Percentiles rank a stretch among this genome's conserved stretches.
Evolutionary conservation across 2,888 invertebrate genomes (phyloP).

Genomic region (Oligia strigilis): DNA sequence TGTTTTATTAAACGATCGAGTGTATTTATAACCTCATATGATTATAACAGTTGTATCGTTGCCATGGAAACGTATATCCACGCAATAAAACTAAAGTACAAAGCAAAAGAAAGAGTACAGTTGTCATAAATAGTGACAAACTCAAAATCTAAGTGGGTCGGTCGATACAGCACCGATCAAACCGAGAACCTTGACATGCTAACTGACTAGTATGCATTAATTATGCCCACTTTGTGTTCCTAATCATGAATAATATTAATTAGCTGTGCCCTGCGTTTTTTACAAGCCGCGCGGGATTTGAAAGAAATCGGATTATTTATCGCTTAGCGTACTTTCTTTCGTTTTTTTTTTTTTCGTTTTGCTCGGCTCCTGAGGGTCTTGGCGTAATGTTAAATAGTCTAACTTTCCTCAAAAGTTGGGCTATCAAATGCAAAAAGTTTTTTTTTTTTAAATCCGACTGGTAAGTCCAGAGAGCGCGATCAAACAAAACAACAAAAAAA

Average conservation of each 20-base stretch:
- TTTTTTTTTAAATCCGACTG: neutral
- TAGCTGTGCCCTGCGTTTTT: neutral
- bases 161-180: conserved; percentile 57
- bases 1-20: neutral
- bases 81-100: neutral
- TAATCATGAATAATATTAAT: conserved; percentile 22
- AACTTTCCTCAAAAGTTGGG: neutral
- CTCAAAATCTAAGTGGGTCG: conserved; percentile 57
- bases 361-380: neutral
- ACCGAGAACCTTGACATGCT: conserved; percentile 60
- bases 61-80: conserved; percentile 7
- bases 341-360: neutral
- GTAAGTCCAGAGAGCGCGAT: neutral
- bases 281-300: neutral
- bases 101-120: conserved; percentile 18
- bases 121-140: conserved; percentile 36
- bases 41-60: conserved; percentile 5
- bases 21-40: neutral
- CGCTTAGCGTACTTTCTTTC: neutral
- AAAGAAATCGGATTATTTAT: neutral
- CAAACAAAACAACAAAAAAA: neutral
- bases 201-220: conserved; percentile 34
- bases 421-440: neutral
- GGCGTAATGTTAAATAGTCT: neutral
- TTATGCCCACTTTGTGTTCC: conserved; percentile 16